Base-by-base conservation (phyloP, 1,140 invertebrate genomes). In the Musca domestica region DNA sequence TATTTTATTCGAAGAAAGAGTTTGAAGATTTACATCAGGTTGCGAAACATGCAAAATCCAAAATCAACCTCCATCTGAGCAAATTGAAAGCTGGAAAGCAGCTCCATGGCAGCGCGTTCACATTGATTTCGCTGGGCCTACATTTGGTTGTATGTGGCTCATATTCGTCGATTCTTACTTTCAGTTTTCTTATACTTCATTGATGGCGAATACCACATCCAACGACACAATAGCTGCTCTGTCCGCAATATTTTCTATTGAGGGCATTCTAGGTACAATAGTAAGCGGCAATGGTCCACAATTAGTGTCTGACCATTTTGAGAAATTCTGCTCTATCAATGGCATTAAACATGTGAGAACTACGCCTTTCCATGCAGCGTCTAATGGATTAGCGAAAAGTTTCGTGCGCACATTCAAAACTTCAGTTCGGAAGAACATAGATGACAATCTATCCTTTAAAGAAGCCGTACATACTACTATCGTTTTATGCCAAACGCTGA, bases 261-360 rank as follows among this genome's bases (percentile, higher is more conserved):
- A 49, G 22, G 46, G 64, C 6, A n/a, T 51, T 4, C 64, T 47
- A 2, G 23, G 49, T 3, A 72, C 69, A 2, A 22, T 78, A 2
- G 71, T 77, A 20, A 74, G 61, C 19, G 73, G 74, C 48, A 72
- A 74, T 27, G 71, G 73, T 15, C 67, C 68, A 5, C 67, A 71
- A 61, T 73, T 65, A 25, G 49, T 22, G 3, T n/a, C 47, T 27
- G 64, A 51, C 20, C 12, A 15, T n/a, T 65, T 65, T 49, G 6
- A 25, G 19, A 5, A 49, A 17, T 65, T 65, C 25, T 51, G 64
- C 22, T n/a, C n/a, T 22, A 41, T 5, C 1, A 20, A 41, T 68
- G 73, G 70, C 2, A 74, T 77, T n/a, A n/a, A n/a, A n/a, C 3
- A 64, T 58, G 27, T 66, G 17, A 46, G 7, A 12, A 49, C 64